Base-by-base conservation (phyloP, 23 tunicate species). In the Trididemnum miniatum region DNA sequence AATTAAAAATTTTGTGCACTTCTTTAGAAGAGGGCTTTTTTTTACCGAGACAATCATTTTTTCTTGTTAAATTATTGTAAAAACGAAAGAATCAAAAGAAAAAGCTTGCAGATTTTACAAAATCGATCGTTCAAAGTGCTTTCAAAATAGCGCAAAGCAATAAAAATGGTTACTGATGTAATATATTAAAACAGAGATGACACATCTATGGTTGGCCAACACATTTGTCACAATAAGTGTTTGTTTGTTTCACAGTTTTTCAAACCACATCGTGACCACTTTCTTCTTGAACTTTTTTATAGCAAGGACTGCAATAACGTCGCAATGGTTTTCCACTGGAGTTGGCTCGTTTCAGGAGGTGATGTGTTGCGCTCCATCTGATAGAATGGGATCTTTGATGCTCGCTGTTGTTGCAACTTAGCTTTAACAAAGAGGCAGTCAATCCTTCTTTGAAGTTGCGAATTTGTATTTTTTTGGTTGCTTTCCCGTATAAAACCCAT, bases 1-100 rank as follows among this genome's bases (percentile, higher is more conserved):
- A n/a, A n/a, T n/a, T n/a, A n/a, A n/a, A n/a, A n/a, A n/a, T n/a
- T 62, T 62, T 62, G 69, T 62, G 69, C 69, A 62, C 69, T 62
- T 62, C 23, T 20, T 62, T 62, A 30, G 0, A 71, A 71, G 24
- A 0, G 33, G 33, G 50, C 20, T 50, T 0, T 71, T 0, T 35
- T 71, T 71, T 71, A 71, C 33, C 33, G 77, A 35, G 50, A 0
- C 77, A 71, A 35, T 71, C 50, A 71, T 71, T 71, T 71, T 36
- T 25, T 71, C 77, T 20, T 71, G 22, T 71, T n/a, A n/a, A 18
- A 0, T 65, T 27, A 25, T 65, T 27, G 30, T 29, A 27, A 65
- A 20, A 65, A 65, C 72, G 32, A 25, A 29, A 29, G 32, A 65
- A 25, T 23, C 72, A 65, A 65, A 65, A 23, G 20, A 27, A 36